Percentiles rank a stretch among this genome's conserved stretches.
Evolutionary conservation across 2,888 invertebrate genomes (phyloP).

Genomic region (Mesodorylaimus sp.): DNA sequence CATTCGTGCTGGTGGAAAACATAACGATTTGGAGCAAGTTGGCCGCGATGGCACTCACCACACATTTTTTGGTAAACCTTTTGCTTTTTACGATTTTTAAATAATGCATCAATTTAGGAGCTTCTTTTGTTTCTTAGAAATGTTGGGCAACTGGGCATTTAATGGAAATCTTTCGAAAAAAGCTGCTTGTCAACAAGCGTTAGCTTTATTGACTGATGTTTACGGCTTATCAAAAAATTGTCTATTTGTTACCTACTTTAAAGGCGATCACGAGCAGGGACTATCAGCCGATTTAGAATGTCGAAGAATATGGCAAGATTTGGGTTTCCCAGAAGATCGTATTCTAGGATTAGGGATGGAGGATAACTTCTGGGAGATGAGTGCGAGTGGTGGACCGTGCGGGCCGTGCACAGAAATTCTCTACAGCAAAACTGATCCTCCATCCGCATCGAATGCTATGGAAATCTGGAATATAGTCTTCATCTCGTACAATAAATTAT

Average conservation of each 20-base stretch:
- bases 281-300: neutral
- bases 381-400: conserved; percentile 1
- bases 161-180: conserved; percentile 6
- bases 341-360: neutral
- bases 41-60: conserved; percentile 80
- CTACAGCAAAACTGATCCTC: conserved; percentile 25
- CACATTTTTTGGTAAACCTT: conserved; percentile 91
- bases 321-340: neutral
- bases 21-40: conserved; percentile 76
- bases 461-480: conserved; percentile 96
- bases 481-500: conserved; percentile 70
- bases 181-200: conserved; percentile 40
- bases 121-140: too few species aligned
- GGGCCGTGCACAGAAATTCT: conserved; percentile 88
- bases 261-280: neutral
- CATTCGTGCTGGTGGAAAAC: conserved; percentile 79
- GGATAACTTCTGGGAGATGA: conserved; percentile 9
- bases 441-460: conserved; percentile 32
- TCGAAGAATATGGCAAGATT: neutral
- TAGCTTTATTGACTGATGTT: conserved; percentile 59
- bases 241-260: neutral
- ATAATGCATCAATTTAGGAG: too few species aligned
- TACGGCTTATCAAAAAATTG: conserved; percentile 46
- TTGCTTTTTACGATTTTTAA: too few species aligned
- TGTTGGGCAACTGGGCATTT: conserved; percentile 48